Conservation (phyloP, 2,888 invertebrate genomes). For the Bellardia bayeri region DNA sequence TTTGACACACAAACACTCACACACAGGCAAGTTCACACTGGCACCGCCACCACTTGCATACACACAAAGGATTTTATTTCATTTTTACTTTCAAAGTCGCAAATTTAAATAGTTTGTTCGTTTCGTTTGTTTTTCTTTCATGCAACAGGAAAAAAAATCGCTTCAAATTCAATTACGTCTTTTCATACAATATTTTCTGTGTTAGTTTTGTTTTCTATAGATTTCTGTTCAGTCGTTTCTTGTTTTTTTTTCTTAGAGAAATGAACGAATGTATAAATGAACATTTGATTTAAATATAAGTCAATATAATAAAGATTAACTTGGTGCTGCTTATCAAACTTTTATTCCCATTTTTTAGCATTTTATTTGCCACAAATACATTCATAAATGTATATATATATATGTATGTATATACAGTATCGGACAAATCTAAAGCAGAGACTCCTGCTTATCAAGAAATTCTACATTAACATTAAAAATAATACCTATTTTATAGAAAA, state of each 20-base stretch:
- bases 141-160: neutral
- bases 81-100: slow-evolving; percentile 29
- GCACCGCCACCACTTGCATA: neutral
- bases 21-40: neutral
- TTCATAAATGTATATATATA: neutral
- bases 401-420: neutral
- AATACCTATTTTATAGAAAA: no score
- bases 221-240: slow-evolving; percentile 21
- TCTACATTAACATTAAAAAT: no score
- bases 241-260: slow-evolving; percentile 39
- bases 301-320: slow-evolving; percentile 71
- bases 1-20: slow-evolving; percentile 10
- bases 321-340: slow-evolving; percentile 67
- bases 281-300: slow-evolving; percentile 65
- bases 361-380: slow-evolving; percentile 60
- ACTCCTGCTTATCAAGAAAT: no score
- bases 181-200: slow-evolving; percentile 33
- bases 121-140: slow-evolving; percentile 5
- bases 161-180: slow-evolving; percentile 42
- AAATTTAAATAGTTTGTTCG: slow-evolving; percentile 30
- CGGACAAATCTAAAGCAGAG: no score
- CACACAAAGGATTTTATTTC: slow-evolving; percentile 37
- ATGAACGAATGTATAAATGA: slow-evolving; percentile 39
- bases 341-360: slow-evolving; percentile 64
- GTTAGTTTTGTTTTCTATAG: neutral